Base-by-base conservation (phyloP, 1,140 invertebrate genomes). In the Anastrepha obliqua region DNA sequence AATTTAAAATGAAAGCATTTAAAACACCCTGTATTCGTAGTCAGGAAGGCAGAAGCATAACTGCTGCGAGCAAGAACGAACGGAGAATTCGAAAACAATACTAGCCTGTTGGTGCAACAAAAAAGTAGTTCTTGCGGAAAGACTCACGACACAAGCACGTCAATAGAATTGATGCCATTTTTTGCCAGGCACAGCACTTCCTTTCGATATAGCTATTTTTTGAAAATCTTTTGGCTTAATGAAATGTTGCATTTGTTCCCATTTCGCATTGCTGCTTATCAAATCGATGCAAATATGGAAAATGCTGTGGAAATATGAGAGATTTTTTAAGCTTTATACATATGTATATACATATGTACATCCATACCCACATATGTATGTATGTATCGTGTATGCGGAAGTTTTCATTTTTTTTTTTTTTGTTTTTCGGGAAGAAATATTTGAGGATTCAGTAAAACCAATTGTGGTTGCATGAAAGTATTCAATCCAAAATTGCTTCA, bases 251-350 rank as follows among this genome's bases (percentile, higher is more conserved):
- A 74, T 74, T 74, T 74, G 42, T 74, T 67, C 17, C 13, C 15
- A 74, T 44, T 74, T n/a, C 42, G 42, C 42, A 47, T 42, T 44
- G 39, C 42, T 74, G 39, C 67, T 74, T 74, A 44, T 74, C 67
- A 74, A 74, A 42, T 74, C 9, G 67, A 74, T 74, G 67, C 67
- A 74, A 74, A 74, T 74, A 47, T 47, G 67, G 67, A 44, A 44
- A 74, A 74, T 44, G 42, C 67, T 44, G 7, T 47, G 15, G 67
- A 74, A 74, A 74, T 74, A 74, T 74, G 67, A 44, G 67, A 17
- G 67, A 65, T 6, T 65, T 65, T 74, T 44, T 74, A 44, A 74
- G 67, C 67, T 74, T 74, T 74, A 15, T 13, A 42, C 13, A 0
- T 6, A 67, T 7, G 11, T 58, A 7, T 11, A 7, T 58, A 13